Base-by-base conservation (phyloP, 2,113 vertebrate species). In the Sander lucioperca region DNA sequence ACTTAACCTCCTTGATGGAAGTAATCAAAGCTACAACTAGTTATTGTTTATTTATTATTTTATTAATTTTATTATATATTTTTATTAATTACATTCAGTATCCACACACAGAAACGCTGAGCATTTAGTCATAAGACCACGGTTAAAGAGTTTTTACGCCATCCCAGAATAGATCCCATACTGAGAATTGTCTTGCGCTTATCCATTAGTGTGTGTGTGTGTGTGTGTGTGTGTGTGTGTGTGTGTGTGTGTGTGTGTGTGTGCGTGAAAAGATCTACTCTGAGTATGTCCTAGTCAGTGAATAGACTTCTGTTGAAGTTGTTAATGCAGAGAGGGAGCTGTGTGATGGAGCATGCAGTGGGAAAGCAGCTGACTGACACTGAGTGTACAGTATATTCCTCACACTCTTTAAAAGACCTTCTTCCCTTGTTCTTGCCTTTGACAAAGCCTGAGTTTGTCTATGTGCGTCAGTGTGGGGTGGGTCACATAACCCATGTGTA, bases 331-430 rank as follows among this genome's bases (percentile, higher is more conserved):
- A 79, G 61, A 80, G 39, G 9, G 83, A 82, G 84, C 67, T 15
- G 56, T 81, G 86, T 90, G 71, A 86, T 61, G 79, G 56, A 89
- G 66, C 75, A 66, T 33, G 53, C 69, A 79, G 36, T 18, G 77
- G 19, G 61, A 85, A 78, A 90, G 69, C 90, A 91, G 90, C 87
- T 86, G 82, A 91, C 83, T 86, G 82, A 87, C 64, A 74, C 54
- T 15, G 56, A 77, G 58, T 15, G 5, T 27, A n/a, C 75, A 83
- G 68, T 3, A 21, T 57, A 19, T 45, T 67, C 62, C 51, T 74
- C 67, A 67, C 57, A 72, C 64, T 47, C 56, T 79, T 76, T 25
- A 70, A 78, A 74, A 77, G 56, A 23, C 74, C 15, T 54, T 63
- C 56, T 51, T 78, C 63, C 27, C 65, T 69, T 1, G 13, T 69